Percentiles rank a stretch among this genome's conserved stretches.
Conservation (phyloP, 2,113 vertebrate genomes). For the zebrafish (Danio rerio) region GRCz12tu NC_133177.1:24360001-24360500, state of each 20-base stretch:
- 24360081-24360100: no score
- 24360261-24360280: not conserved
- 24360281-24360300: not conserved
- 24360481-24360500: no score
- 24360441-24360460: no score
- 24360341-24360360: no score
- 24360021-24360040: constrained; percentile 93
- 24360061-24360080: constrained; percentile 55
- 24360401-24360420: no score
- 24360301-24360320: not conserved
- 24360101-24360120: no score
- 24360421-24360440: no score
- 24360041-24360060: constrained; percentile 97
- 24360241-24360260: not conserved
- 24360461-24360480: no score
- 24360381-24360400: no score
- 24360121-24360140: not conserved
- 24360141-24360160: not conserved
- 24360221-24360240: not conserved
- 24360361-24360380: no score
- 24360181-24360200: not conserved
- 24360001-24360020: constrained; percentile 95
- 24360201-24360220: not conserved
- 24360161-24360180: not conserved
- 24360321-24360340: not conserved